Percentiles rank a stretch among this genome's conserved stretches.
These are phyloP conservation scores for Melanerpes formicivorus DNA, from an alignment of 2,113 vertebrate species.

Conservation along the genomic window DNA sequence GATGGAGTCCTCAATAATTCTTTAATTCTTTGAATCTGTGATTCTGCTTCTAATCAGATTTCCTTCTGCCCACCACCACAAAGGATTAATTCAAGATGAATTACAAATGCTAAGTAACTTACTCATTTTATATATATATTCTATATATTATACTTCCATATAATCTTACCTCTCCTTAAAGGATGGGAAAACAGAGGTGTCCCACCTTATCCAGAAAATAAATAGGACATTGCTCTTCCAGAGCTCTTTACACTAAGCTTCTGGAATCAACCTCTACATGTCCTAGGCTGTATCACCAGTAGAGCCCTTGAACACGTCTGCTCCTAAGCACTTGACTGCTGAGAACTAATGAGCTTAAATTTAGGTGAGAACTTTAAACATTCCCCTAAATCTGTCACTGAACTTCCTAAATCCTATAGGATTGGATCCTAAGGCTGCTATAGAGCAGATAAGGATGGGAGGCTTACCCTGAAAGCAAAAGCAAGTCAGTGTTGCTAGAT, in stretches of 20 bases:
- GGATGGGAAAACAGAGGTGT: background rate
- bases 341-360: background rate
- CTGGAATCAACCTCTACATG: background rate
- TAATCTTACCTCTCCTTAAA: background rate
- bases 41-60: too few species aligned
- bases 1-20: too few species aligned
- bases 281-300: background rate
- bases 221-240: background rate
- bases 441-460: background rate
- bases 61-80: too few species aligned
- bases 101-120: background rate
- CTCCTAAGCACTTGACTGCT: background rate
- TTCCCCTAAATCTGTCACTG: background rate
- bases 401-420: background rate
- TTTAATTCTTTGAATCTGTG: too few species aligned
- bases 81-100: background rate
- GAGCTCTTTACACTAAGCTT: background rate
- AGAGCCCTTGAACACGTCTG: background rate
- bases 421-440: background rate
- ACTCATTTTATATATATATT: background rate
- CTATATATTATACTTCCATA: background rate
- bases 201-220: background rate
- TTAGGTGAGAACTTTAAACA: background rate
- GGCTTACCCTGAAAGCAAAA: background rate
- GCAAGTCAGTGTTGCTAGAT: accelerated